Evolutionary conservation across 2,888 invertebrate genomes (phyloP).

Genomic region (Rhagonycha fulva): DNA sequence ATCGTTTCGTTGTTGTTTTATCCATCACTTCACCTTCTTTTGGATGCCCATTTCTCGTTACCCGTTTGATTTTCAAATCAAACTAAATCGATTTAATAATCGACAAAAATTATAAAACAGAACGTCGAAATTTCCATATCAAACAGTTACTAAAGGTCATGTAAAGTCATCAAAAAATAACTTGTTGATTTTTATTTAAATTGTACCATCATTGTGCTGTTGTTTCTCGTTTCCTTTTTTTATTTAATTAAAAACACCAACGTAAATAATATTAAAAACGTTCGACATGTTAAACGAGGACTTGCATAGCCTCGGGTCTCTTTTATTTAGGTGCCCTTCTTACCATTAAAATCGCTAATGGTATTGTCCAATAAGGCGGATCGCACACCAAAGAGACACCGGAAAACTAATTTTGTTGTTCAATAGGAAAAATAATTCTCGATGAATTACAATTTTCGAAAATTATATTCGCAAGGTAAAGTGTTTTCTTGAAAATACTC

Average conservation of each 20-base stretch:
- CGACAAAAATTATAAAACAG: background rate
- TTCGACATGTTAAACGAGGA: background rate
- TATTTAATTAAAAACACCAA: background rate
- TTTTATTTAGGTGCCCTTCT: background rate
- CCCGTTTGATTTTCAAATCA: slow-evolving; percentile 6
- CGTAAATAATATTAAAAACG: background rate
- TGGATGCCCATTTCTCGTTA: background rate
- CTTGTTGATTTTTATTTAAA: slow-evolving; percentile 10
- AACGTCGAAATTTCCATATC: slow-evolving; percentile 11
- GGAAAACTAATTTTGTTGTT: too few species aligned
- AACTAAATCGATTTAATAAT: slow-evolving; percentile 1
- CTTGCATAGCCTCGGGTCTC: background rate
- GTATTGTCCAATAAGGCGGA: background rate
- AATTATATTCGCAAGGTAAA: too few species aligned
- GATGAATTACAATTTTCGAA: too few species aligned
- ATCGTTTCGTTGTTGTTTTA: background rate
- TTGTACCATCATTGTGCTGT: background rate
- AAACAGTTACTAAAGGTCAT: slow-evolving; percentile 14
- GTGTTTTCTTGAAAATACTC: too few species aligned
- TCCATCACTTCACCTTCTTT: background rate
- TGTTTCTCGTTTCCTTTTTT: background rate
- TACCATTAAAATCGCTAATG: background rate
- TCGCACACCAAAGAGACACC: background rate
- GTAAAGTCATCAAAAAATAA: slow-evolving; percentile 8
- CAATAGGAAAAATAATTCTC: too few species aligned